Base-by-base conservation (phyloP, 1,140 invertebrate genomes). In the Nasonia vitripennis region DNA sequence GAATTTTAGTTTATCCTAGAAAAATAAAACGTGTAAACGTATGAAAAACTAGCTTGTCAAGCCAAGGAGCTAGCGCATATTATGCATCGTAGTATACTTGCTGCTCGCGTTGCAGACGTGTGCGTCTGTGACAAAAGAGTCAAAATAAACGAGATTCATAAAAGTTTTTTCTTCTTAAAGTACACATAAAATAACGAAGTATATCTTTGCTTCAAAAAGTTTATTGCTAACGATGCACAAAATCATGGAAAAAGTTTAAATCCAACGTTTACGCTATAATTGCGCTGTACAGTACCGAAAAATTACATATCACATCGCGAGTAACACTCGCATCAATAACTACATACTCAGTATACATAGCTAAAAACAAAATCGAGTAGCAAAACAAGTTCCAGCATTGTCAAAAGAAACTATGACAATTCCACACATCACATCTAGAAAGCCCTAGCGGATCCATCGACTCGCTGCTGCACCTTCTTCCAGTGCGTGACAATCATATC, bases 401-500 rank as follows among this genome's bases (percentile, higher is more conserved):
- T 55, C 51, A 17, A 55, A 17, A 55, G 2, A 55, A 55, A 17
- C 12, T 3, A 2, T 17, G 17, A 20, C 51, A 62, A 20, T 62
- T n/a, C 20, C 55, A n/a, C 20, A 62, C 20, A 5, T 62, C 17
- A n/a, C 55, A 62, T 62, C 20, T 17, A 62, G 17, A 62, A 62
- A 62, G 14, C 55, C n/a, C 20, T 62, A 7, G 55, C 55, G 0
- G 1, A 6, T n/a, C 6, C n/a, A 7, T 62, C 55, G 12, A 1
- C 48, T 2, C n/a, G 5, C 0, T 62, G 55, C 55, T 62, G 55
- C 7, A 20, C n/a, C 20, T 20, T 6, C 55, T 62, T 62, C 55
- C 55, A 62, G 17, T 62, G 7, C 0, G 88, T 86, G 34, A 88
- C 86, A 84, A 95, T 94, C 89, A 95, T 90, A 86, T 94, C 93